Conservation (phyloP, 2,888 invertebrate species). For the Pristionchus japonicus region DNA sequence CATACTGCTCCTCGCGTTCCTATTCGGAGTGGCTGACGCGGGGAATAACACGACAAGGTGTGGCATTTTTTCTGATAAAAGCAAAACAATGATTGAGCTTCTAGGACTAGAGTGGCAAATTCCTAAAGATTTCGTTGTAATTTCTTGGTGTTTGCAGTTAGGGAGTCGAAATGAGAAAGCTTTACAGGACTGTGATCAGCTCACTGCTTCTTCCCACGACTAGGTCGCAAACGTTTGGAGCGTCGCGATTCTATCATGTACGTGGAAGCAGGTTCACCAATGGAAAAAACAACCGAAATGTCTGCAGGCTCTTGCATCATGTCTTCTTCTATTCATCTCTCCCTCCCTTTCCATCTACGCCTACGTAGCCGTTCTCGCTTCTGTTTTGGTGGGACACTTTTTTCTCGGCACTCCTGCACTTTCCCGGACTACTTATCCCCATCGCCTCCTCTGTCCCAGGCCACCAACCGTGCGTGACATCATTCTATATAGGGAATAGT, state of each 20-base stretch:
- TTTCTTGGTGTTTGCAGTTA: too few relatives aligned
- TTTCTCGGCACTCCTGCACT: too few relatives aligned
- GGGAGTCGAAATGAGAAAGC: too few relatives aligned
- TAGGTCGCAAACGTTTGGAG: constrained; percentile 4
- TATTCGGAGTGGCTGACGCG: constrained; percentile 29
- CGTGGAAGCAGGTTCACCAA: background rate
- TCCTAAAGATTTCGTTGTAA: too few relatives aligned
- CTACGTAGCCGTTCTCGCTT: background rate
- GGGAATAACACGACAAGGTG: constrained; percentile 32
- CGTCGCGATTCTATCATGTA: constrained; percentile 29
- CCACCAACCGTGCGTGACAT: too few relatives aligned
- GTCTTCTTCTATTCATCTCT: constrained; percentile 11
- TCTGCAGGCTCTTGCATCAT: background rate
- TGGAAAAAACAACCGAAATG: too few relatives aligned
- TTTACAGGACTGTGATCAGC: constrained; percentile 19
- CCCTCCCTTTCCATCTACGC: background rate
- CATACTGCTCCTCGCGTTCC: constrained; percentile 13
- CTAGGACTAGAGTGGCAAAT: background rate
- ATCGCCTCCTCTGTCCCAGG: too few relatives aligned
- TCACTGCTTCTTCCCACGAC: background rate
- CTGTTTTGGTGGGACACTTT: too few relatives aligned
- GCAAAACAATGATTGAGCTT: too few relatives aligned
- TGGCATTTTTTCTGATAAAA: background rate
- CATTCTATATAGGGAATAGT: too few relatives aligned
- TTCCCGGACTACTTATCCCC: too few relatives aligned